Evolutionary conservation across 2,888 invertebrate genomes (phyloP), one percentile per base, ranked within the genome.

Genomic region (Dasysyrphus albostriatus): DNA sequence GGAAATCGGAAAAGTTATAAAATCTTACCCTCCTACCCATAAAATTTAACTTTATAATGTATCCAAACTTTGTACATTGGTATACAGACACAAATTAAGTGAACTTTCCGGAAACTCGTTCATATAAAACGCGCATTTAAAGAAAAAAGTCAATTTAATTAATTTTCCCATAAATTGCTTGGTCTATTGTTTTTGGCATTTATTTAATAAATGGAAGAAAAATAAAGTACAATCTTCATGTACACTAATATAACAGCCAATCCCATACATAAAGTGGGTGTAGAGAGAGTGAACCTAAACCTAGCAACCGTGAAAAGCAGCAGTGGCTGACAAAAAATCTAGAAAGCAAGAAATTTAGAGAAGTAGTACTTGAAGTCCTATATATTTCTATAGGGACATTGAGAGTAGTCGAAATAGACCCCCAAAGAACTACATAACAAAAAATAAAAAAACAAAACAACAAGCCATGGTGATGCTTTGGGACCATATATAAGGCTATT

Each of bases 121-220:
- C 24, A 12, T 65, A 12, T 65, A 32, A n/a, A 6, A 14, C n/a
- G 39, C 58, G 44, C 56, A 77, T 81, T 88, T 88, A 51, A 84
- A n/a, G n/a, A 88, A 88, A 88, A 87, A 88, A 87, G 88, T 90
- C 89, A 88, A 89, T 90, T 89, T 89, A 89, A 89, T 90, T 90
- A 90, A 90, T 89, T 89, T 89, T 83, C 83, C 75, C 89, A 90
- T 89, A 89, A 90, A 90, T 89, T 89, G 63, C 54, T 69, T 67
- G 59, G 77, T 72, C 87, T 80, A 89, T 90, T 90, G 89, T 90
- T 89, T 89, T 89, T 88, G 88, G 88, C 88, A 88, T 89, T 67
- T 44, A 89, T 89, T 89, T 83, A 89, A 88, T 88, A 88, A 88
- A 89, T 89, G 88, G 65, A 61, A 61, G 16, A 67, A 79, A 85